Base-by-base conservation (phyloP, 2,888 invertebrate species). In the Eilema depressum region DNA sequence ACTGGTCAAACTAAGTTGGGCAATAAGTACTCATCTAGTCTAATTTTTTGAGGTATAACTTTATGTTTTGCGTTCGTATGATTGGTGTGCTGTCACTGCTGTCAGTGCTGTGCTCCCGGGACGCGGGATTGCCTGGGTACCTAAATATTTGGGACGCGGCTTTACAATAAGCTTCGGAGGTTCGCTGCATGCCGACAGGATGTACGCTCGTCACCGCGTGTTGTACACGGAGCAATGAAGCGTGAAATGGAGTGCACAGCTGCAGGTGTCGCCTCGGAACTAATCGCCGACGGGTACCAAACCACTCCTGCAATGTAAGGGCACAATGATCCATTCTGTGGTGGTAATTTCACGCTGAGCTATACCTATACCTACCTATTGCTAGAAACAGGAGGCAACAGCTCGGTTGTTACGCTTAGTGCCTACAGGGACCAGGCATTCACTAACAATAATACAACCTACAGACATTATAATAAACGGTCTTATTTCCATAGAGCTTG, bases 251-350 rank as follows among this genome's bases (percentile, higher is more conserved):
- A 11, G n/a, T 37, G 63, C 25, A 30, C 60, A 33, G 47, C 57
- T 59, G 69, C 69, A 69, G 59, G 63, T 63, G 63, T 59, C 69
- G 68, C 57, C 25, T 23, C 25, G 25, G 63, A 59, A 63, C 69
- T 69, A 68, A 68, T 68, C 68, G 56, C 26, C 30, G 53, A 23
- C 12, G 14, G 1, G 33, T n/a, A 23, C 56, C n/a, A n/a, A n/a
- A 23, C n/a, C 20, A 4, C 7, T 2, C 37, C 37, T 14, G 37
- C 37, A 11, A 37, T 1, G 11, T 1, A 12, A 12, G 3, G 14
- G 37, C 37, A 12, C 12, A 37, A 37, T 37, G 37, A 37, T 37
- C 14, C 14, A 37, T 37, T 33, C 30, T 33, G 30, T 33, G 14
- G 14, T 14, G 14, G 4, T 11, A 33, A n/a, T n/a, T n/a, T n/a